Evolutionary conservation across 2,113 vertebrate genomes (phyloP).

Genomic region (Rhinolophus ferrumequinum): DNA sequence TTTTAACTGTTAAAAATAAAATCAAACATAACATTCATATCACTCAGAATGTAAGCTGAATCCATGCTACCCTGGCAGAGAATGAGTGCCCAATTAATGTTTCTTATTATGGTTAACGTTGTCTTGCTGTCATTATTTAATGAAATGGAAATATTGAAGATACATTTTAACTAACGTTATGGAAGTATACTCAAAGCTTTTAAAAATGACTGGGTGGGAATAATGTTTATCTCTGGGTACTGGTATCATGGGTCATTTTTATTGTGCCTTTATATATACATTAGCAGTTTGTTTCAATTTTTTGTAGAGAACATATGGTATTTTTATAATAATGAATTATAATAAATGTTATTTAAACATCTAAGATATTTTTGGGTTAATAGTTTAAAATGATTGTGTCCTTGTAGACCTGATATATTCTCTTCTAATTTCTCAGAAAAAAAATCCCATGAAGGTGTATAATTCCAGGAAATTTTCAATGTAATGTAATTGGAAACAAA

Average conservation of each 20-base stretch:
- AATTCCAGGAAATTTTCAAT: not conserved
- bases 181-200: not conserved
- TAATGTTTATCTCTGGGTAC: not conserved
- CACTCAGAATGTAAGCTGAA: not conserved
- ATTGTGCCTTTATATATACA: not conserved
- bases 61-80: not conserved
- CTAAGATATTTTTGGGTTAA: not conserved
- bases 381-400: not conserved
- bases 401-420: not conserved
- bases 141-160: not conserved
- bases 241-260: not conserved
- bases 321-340: not conserved
- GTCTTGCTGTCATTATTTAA: not conserved
- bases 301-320: not conserved
- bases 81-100: not conserved
- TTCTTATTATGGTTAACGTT: not conserved
- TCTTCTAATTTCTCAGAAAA: not conserved
- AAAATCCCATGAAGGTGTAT: not conserved
- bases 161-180: not conserved
- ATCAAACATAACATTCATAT: not conserved
- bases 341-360: not conserved
- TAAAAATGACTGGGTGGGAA: not conserved
- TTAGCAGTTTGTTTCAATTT: not conserved
- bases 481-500: not conserved
- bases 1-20: not conserved